Base-by-base conservation (phyloP, 2,113 vertebrate genomes). In the Malaclemys terrapin region DNA sequence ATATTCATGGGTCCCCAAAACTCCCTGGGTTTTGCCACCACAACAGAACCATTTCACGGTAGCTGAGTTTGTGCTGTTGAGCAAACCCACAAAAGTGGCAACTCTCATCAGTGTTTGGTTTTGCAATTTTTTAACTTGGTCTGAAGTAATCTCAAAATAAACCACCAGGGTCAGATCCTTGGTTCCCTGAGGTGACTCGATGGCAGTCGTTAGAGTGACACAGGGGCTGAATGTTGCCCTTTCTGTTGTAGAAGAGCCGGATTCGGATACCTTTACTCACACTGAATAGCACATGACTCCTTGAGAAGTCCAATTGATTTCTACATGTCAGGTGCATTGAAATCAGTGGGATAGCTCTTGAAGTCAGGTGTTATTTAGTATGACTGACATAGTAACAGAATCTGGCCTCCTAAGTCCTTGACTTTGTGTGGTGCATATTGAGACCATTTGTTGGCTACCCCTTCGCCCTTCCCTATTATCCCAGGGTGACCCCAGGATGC, bases 1-100 rank as follows among this genome's bases (percentile, higher is more conserved):
- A 57, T 72, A 47, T 1, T 80, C 4, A 25, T 49, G 10, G 35
- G 1, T 86, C 38, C 57, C 62, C 59, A 35, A 2, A 13, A 5
- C 24, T 47, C n/a, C 79, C 62, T 83, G 65, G 35, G 8, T 62
- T 91, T 87, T 50, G 57, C 62, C 10, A 56, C 17, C 1, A 35
- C 8, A 35, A 72, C 84, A 86, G 0, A 31, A 29, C 12, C 38
- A 9, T 45, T 24, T 5, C 1, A 1, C 6, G 1, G 50, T 62
- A 49, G 8, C 25, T 90, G 65, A 86, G 38, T 92, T 86, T 84
- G 31, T 80, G 27, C 72, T 84, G 0, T 65, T 84, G 53, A 87
- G 38, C 8, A 92, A 89, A 89, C 92, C 17, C 25, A 87, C 6
- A 6, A 3, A 88, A 91, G 31, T 12, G 8, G 29, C 49, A 93